Evolutionary conservation across 1,140 invertebrate genomes (phyloP).

Genomic region (Periplaneta americana): DNA sequence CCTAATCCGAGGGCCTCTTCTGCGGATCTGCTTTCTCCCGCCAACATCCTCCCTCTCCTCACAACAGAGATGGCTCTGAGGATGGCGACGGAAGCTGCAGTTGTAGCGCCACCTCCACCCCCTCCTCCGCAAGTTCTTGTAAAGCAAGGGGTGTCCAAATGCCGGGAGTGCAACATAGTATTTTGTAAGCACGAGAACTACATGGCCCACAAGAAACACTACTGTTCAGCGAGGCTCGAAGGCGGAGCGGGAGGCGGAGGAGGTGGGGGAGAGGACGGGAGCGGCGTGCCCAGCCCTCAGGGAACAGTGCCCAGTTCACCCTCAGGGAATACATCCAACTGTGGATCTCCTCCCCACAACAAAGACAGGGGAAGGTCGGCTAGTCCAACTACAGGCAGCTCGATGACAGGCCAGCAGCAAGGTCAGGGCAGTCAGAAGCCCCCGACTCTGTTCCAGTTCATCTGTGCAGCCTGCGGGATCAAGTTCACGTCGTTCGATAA

Average conservation of each 20-base stretch:
- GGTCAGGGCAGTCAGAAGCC: background rate
- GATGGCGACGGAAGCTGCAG: constrained; percentile 9
- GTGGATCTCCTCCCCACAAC: constrained; percentile 16
- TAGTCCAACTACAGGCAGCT: constrained; percentile 42
- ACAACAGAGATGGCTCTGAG: constrained; percentile 14
- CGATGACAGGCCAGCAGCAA: constrained; percentile 38
- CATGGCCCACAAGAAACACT: constrained; percentile 88
- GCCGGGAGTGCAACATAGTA: constrained; percentile 94
- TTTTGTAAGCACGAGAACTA: constrained; percentile 96
- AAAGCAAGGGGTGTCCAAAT: constrained; percentile 82
- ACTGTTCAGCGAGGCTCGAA: constrained; percentile 70
- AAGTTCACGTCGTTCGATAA: constrained; percentile 93
- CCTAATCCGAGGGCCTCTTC: constrained; percentile 30
- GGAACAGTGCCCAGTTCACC: constrained; percentile 12
- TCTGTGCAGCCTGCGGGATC: constrained; percentile 89
- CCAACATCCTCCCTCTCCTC: constrained; percentile 9
- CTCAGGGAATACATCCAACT: constrained; percentile 14
- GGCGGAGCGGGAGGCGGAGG: constrained; percentile 23
- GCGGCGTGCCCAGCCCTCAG: background rate
- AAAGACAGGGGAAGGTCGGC: constrained; percentile 25
- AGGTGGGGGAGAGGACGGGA: constrained; percentile 39
- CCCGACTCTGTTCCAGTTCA: constrained; percentile 60
- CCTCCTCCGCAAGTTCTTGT: constrained; percentile 66
- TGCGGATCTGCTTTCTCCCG: constrained; percentile 20
- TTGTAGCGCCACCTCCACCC: background rate